These are phyloP conservation scores for Ernsta delagoae DNA, from an alignment of 2,888 invertebrate species.

Conservation along the genomic window DNA sequence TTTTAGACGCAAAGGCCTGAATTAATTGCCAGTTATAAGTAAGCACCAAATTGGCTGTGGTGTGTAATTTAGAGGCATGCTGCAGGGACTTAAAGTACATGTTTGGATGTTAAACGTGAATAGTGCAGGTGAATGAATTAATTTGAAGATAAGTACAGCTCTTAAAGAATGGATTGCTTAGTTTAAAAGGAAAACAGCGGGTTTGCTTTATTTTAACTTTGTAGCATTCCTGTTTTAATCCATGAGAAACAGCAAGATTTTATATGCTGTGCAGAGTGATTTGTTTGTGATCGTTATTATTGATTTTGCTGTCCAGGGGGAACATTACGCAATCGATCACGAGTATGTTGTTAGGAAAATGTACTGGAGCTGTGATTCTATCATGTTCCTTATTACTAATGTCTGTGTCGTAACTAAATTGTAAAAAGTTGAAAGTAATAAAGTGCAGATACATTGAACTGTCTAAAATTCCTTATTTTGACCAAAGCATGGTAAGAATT, in stretches of 20 bases:
- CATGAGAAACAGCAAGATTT: no score
- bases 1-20: conserved; percentile 17
- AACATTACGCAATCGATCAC: background rate
- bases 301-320: background rate
- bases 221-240: no score
- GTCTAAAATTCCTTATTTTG: no score
- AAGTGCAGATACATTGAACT: no score
- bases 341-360: background rate
- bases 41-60: conserved; percentile 14
- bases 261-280: background rate
- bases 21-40: conserved; percentile 27
- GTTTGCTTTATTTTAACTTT: background rate
- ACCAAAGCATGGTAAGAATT: no score
- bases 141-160: background rate
- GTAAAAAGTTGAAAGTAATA: no score
- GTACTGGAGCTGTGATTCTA: background rate
- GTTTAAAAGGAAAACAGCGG: background rate
- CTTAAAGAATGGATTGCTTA: background rate
- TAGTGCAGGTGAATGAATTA: background rate
- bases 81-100: background rate
- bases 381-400: background rate
- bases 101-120: background rate
- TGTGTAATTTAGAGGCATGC: conserved; percentile 4
- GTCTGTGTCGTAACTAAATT: background rate
- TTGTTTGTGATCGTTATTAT: background rate